Base-by-base conservation (phyloP, 1,140 invertebrate species). In the Limonius californicus region DNA sequence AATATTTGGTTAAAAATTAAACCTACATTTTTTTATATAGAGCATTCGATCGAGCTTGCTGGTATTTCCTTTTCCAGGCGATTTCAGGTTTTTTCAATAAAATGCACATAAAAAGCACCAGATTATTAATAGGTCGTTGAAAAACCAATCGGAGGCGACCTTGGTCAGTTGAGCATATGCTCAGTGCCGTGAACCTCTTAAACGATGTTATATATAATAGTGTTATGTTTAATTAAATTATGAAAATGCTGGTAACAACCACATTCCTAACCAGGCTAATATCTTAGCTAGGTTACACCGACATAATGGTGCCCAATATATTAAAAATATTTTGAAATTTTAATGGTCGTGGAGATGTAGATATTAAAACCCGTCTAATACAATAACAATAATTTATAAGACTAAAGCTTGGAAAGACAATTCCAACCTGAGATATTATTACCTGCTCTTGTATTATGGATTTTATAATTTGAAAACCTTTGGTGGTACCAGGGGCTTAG, bases 321-420 rank as follows among this genome's bases (percentile, higher is more conserved):
- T 50, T 50, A 18, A 50, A 50, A 50, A 50, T 50, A 50, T 50
- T 50, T 50, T 50, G 45, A 50, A 50, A 18, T 19, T 50, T 50
- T 50, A 50, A 50, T 50, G 45, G 45, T 50, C 14, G 45, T 7
- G 2, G 45, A 50, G 45, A 50, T 50, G 45, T 50, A 50, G 45
- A 50, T 50, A 50, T 50, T 50, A 50, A 50, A 50, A 50, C 45
- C 45, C 45, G 45, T 21, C 45, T 50, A 50, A 50, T 50, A 50
- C 45, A 50, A 50, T 19, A 50, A 50, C 20, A 50, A 50, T 39
- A 39, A 12, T 39, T 39, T 39, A 39, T 39, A 14, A 14, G n/a
- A 39, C 35, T 39, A 39, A 39, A 39, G 35, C 35, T 39, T 2
- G 35, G 35, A 39, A 39, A 39, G n/a, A 39, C 35, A 39, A 39